Conservation (phyloP, 2,113 vertebrate genomes). For the Cryptoleucopteryx plumbea region DNA sequence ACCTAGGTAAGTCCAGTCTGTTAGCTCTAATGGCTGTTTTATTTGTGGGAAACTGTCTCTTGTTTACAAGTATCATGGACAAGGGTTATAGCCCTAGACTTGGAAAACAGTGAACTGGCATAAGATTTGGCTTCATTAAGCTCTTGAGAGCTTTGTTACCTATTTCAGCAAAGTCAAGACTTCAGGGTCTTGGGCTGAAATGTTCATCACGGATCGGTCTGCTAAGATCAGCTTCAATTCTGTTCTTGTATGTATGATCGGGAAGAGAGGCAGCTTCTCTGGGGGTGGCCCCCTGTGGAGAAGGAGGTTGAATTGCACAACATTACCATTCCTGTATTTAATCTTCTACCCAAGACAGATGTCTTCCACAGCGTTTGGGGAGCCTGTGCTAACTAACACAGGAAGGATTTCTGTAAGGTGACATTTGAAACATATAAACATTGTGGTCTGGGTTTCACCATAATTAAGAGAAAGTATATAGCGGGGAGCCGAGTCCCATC, state of each 20-base stretch:
- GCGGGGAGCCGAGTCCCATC: not conserved
- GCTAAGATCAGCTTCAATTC: not conserved
- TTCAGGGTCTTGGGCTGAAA: not conserved
- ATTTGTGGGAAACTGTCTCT: not conserved
- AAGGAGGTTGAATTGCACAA: not conserved
- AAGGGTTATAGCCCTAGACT: not conserved
- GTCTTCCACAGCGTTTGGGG: not conserved
- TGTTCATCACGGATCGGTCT: not conserved
- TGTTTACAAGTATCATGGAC: not conserved
- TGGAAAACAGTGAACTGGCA: not conserved
- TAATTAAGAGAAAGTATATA: not conserved
- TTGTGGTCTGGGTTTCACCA: not conserved
- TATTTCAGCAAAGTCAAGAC: accelerated
- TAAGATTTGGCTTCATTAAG: not conserved
- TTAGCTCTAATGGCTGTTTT: not conserved
- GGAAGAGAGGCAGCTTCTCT: not conserved
- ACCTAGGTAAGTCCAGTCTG: not conserved
- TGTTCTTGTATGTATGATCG: accelerated
- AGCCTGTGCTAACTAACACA: not conserved
- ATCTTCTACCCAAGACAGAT: not conserved
- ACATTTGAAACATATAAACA: not conserved
- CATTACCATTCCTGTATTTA: not conserved
- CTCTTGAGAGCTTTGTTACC: not conserved
- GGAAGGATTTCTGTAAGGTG: not conserved
- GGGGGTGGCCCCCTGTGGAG: not conserved